Base-by-base conservation (phyloP, 2,797 vertebrate species). In the Acanthurus lineatus region DNA sequence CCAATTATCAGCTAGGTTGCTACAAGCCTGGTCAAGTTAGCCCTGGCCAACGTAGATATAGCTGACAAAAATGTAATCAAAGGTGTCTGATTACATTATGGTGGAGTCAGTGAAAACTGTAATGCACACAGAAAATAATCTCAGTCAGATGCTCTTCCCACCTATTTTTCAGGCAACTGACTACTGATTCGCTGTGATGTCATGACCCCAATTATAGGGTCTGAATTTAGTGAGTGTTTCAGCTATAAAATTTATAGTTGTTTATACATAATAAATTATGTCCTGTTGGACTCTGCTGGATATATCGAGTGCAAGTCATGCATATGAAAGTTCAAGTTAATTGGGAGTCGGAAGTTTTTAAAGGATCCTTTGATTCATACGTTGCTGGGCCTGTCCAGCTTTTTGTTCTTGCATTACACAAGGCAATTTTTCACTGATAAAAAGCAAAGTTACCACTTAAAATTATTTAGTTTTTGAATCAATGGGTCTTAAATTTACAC, bases 1-100 rank as follows among this genome's bases (percentile, higher is more conserved):
- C 74, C 75, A 89, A 60, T 91, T 90, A 90, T 82, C 86, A 79
- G 82, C 70, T 79, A 73, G 73, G 82, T 81, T 81, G 51, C 59
- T 60, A 20, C 52, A 42, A 63, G 56, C 53, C 69, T 28, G 54
- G 77, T 85, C 77, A 73, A 79, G 65, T 85, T 85, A 76, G 51
- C 58, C 58, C 76, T 54, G 57, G 76, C 53, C 60, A 44, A 44
- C 61, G 51, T 20, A 66, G 52, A 79, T 77, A 71, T 66, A 60
- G 17, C 82, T 83, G 87, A 85, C 83, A 80, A 68, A 86, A 88
- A 85, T 69, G 56, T 82, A 89, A 94, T 92, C 72, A 86, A 72
- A 84, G 66, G 75, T 88, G 90, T 90, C 90, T 85, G 84, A 84
- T 77, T 78, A 79, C 56, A 65, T 88, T 90, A 86, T 45, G 82